A percentile compares a stretch with the other conserved stretches of the same genome.
These are phyloP conservation scores for Erinaceus europaeus DNA, from an alignment of 2,113 vertebrate species.

Conservation along the genomic window DNA sequence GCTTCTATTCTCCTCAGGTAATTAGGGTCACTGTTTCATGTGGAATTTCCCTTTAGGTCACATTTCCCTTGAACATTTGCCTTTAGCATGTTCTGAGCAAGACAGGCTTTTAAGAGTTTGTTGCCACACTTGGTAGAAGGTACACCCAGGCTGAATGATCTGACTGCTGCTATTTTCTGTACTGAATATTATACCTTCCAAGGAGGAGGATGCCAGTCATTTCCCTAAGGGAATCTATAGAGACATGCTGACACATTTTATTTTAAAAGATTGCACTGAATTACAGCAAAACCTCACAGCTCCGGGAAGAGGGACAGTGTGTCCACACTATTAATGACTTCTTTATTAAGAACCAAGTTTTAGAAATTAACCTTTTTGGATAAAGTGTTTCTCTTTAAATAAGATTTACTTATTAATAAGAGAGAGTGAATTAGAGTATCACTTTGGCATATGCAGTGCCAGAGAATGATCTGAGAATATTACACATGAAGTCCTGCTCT, in stretches of 20 bases:
- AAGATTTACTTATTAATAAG: too few relatives aligned
- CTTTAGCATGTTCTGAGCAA: not conserved
- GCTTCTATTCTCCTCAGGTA: not conserved
- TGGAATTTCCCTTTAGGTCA: not conserved
- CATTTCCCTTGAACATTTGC: not conserved
- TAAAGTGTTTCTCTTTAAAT: too few relatives aligned
- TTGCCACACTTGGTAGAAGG: not conserved
- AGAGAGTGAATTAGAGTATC: not conserved
- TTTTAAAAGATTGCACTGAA: not conserved
- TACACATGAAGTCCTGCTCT: not conserved
- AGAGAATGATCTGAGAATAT: not conserved
- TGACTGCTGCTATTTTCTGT: not conserved
- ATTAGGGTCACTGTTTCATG: not conserved
- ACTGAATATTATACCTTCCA: not conserved
- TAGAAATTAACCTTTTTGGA: too few relatives aligned
- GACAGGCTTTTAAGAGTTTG: not conserved
- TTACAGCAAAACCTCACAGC: not conserved
- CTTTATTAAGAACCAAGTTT: not conserved
- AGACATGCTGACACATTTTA: not conserved
- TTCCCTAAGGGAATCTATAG: not conserved
- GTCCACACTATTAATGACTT: slow-evolving; percentile 8
- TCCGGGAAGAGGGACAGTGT: not conserved
- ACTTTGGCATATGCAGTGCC: not conserved
- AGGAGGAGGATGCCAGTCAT: not conserved
- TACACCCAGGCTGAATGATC: not conserved